Evolutionary conservation across 1,140 invertebrate genomes (phyloP).

Genomic region (Leptinotarsa texana): DNA sequence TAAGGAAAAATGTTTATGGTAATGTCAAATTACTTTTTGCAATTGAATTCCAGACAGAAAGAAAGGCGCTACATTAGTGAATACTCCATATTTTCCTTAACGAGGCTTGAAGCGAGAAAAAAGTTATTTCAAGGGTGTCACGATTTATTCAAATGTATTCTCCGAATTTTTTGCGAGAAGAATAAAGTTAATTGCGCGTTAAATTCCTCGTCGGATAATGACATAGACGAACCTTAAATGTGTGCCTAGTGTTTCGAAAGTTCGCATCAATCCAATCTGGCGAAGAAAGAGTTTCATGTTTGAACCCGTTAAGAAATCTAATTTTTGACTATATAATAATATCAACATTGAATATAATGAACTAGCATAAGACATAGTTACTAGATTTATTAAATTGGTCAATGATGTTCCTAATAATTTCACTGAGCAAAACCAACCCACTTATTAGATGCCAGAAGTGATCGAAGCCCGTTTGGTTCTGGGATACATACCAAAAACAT

Average conservation of each 20-base stretch:
- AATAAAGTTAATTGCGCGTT: conserved; percentile 1
- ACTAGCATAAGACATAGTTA: too few relatives aligned
- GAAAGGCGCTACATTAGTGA: neutral
- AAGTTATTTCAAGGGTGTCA: neutral
- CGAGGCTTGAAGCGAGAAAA: neutral
- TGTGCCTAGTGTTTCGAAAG: neutral
- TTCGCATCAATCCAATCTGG: too few relatives aligned
- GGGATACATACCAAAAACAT: too few relatives aligned
- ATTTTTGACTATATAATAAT: too few relatives aligned
- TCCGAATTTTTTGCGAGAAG: neutral
- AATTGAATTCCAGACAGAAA: neutral
- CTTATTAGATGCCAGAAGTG: too few relatives aligned
- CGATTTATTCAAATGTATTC: conserved; percentile 8
- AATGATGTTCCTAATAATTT: too few relatives aligned
- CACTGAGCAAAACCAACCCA: too few relatives aligned
- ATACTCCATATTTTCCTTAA: neutral
- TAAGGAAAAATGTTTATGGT: neutral
- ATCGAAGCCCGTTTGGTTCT: too few relatives aligned
- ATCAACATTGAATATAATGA: too few relatives aligned
- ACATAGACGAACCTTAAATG: neutral
- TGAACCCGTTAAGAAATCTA: too few relatives aligned
- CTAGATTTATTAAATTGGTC: too few relatives aligned
- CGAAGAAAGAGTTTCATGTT: too few relatives aligned
- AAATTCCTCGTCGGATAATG: neutral
- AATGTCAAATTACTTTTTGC: neutral